These are phyloP conservation scores for Enteromius radiatus DNA, from an alignment of 2,797 vertebrate species.

Conservation along the genomic window DNA sequence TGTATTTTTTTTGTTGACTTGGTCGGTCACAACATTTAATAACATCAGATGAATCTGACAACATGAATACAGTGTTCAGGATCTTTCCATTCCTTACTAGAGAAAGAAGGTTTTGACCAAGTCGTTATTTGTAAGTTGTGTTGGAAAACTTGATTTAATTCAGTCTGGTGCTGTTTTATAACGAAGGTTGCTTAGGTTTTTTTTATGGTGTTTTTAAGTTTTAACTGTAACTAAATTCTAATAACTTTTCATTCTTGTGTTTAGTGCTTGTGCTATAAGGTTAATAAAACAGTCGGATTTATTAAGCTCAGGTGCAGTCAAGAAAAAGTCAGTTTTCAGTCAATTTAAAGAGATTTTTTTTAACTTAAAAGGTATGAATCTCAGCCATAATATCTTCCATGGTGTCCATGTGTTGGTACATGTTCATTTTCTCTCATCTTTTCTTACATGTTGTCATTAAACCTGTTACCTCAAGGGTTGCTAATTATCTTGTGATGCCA, in stretches of 20 bases:
- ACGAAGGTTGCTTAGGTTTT: constrained; percentile 3
- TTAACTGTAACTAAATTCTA: constrained; percentile 20
- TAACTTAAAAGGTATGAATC: background rate
- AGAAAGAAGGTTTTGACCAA: background rate
- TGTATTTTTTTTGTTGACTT: background rate
- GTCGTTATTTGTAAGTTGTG: background rate
- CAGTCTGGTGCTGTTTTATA: constrained; percentile 33
- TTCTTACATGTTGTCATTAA: constrained; percentile 4
- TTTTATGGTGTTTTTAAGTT: background rate
- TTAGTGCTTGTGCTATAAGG: background rate
- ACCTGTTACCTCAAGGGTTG: constrained; percentile 28
- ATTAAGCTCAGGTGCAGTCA: background rate
- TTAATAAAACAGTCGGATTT: background rate
- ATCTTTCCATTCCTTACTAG: background rate
- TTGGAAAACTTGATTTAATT: constrained; percentile 11
- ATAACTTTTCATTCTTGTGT: background rate
- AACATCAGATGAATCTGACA: background rate
- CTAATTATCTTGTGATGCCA: constrained; percentile 12
- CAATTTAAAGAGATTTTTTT: background rate
- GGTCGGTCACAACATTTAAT: background rate
- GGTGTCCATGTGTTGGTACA: background rate
- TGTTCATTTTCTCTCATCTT: constrained; percentile 4
- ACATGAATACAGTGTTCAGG: background rate
- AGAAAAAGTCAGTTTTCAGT: background rate
- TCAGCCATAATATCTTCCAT: background rate